These are phyloP conservation scores for Cyrtodaria siliqua DNA, from an alignment of 2,888 invertebrate genomes.

Conservation along the genomic window DNA sequence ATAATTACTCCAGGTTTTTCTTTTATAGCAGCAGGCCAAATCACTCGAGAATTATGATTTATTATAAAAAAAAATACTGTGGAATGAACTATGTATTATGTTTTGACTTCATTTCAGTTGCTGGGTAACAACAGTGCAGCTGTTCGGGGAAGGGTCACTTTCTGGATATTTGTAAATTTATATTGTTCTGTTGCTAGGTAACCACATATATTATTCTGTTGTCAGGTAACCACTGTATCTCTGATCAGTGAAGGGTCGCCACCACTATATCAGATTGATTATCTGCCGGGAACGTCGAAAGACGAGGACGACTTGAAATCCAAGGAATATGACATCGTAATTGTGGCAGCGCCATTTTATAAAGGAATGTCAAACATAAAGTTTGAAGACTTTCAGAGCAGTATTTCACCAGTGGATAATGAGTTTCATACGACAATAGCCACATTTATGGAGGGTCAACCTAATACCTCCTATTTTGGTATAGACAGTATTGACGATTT, in stretches of 20 bases:
- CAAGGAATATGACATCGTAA: constrained; percentile 88
- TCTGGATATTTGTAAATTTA: too few relatives aligned
- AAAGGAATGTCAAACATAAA: constrained; percentile 83
- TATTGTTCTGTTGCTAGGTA: too few relatives aligned
- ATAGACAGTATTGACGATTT: constrained; percentile 80
- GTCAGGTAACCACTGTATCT: constrained; percentile 64
- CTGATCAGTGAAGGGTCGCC: constrained; percentile 69
- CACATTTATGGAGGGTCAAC: constrained; percentile 88
- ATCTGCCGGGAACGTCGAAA: constrained; percentile 45
- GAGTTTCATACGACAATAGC: constrained; percentile 88
- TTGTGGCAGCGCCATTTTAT: constrained; percentile 88
- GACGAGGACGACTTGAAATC: constrained; percentile 42
- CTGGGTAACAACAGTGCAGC: too few relatives aligned
- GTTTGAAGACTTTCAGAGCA: constrained; percentile 86
- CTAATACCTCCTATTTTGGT: constrained; percentile 87
- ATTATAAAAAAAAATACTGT: too few relatives aligned
- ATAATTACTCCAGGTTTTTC: too few relatives aligned
- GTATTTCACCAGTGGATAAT: constrained; percentile 66
- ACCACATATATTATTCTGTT: background rate
- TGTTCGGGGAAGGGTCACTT: too few relatives aligned
- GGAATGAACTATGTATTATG: too few relatives aligned
- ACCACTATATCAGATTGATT: constrained; percentile 74
- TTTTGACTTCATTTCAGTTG: too few relatives aligned
- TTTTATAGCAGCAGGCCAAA: too few relatives aligned
- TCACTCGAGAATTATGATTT: too few relatives aligned